A percentile compares a stretch with the other conserved stretches of the same genome.
Evolutionary conservation across 30 jellyfish, hydroid and myxozoan species (phyloP).

Genomic region (Hydra vulgaris): DNA sequence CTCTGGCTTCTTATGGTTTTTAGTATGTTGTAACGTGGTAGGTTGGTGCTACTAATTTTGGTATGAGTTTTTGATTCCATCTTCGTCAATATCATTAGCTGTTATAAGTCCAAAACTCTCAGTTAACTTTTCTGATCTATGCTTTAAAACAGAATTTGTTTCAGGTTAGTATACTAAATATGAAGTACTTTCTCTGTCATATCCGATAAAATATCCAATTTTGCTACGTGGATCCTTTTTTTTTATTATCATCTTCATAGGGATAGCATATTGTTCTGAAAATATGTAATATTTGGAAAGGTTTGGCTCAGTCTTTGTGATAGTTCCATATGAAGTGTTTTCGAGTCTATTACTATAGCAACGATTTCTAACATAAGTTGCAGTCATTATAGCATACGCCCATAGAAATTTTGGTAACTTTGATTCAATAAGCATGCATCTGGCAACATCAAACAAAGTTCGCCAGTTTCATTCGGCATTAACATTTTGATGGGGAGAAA

Average conservation of each 20-base stretch:
- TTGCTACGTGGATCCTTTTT: conserved; percentile 30
- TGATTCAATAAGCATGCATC: no score
- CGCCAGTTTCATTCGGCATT: conserved; percentile 48
- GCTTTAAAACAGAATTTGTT: conserved; percentile 6
- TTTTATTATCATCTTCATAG: background rate
- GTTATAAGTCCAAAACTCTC: no score
- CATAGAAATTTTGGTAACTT: no score
- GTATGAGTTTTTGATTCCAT: no score
- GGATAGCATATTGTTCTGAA: conserved; percentile 33
- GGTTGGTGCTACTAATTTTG: conserved; percentile 26
- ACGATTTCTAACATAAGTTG: no score
- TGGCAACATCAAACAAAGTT: conserved; percentile 29
- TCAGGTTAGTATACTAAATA: conserved; percentile 35
- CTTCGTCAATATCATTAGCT: no score
- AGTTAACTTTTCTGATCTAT: no score
- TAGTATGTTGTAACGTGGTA: background rate
- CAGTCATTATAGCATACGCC: no score
- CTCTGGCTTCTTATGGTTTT: conserved; percentile 20
- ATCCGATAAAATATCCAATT: no score
- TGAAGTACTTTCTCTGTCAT: conserved; percentile 37
- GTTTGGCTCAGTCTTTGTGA: conserved; percentile 28
- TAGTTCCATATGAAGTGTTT: no score
- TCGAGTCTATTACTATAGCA: no score
- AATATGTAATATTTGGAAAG: conserved; percentile 16
- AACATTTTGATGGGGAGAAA: conserved; percentile 46